These are phyloP conservation scores for Atethmia centrago DNA, from an alignment of 2,888 invertebrate species.

Conservation along the genomic window DNA sequence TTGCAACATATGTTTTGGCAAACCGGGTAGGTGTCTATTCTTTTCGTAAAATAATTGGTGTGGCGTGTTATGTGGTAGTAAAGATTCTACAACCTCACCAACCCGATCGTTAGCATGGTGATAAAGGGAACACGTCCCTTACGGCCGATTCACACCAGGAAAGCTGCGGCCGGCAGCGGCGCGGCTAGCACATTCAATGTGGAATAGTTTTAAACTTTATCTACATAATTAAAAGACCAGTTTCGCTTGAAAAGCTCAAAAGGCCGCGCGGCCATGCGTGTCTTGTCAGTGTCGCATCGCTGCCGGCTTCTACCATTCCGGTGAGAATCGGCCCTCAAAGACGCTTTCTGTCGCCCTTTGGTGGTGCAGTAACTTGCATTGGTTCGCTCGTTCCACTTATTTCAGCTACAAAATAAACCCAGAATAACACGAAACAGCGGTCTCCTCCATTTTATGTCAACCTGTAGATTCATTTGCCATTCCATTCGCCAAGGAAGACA, in stretches of 20 bases:
- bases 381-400: background rate
- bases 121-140: background rate
- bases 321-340: too few relatives aligned
- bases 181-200: too few relatives aligned
- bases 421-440: background rate
- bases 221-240: too few relatives aligned
- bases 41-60: background rate
- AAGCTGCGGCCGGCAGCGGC: too few relatives aligned
- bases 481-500: slow-evolving; percentile 1
- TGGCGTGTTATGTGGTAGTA: background rate
- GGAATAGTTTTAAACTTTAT: too few relatives aligned
- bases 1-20: background rate
- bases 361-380: background rate
- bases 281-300: too few relatives aligned
- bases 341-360: background rate
- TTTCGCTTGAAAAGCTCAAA: too few relatives aligned
- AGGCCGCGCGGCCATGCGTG: too few relatives aligned
- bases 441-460: background rate
- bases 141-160: too few relatives aligned
- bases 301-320: too few relatives aligned
- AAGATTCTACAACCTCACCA: background rate
- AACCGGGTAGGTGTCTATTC: background rate
- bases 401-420: background rate
- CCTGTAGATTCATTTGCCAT: slow-evolving; percentile 23
- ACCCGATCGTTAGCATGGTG: background rate